Conservation (phyloP, 2,888 invertebrate species). For the Sclerodermus sp. region DNA sequence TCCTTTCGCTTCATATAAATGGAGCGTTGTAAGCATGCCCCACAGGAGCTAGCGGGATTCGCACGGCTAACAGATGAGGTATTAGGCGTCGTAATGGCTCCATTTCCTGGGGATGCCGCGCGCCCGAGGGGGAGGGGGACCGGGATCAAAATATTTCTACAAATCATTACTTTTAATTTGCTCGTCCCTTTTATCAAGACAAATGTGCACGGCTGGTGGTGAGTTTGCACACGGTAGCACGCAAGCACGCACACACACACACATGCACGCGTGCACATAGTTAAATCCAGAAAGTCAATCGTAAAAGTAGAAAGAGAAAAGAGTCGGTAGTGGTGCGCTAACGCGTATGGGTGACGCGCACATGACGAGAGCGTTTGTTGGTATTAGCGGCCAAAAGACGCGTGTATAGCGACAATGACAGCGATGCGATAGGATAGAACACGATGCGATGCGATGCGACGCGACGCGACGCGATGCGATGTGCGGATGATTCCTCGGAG, state of each 20-base stretch:
- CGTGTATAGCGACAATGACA: constrained; percentile 23
- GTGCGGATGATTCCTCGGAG: constrained; percentile 2
- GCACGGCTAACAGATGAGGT: constrained; percentile 55
- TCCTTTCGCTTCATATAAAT: constrained; percentile 50
- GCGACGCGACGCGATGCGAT: too few species aligned
- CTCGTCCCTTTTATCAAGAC: constrained; percentile 49
- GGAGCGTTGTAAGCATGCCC: constrained; percentile 50
- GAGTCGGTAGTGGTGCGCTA: not conserved
- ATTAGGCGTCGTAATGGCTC: constrained; percentile 54
- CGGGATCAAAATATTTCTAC: constrained; percentile 50
- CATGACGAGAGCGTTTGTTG: too few species aligned
- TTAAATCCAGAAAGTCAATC: too few species aligned
- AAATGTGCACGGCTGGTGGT: constrained; percentile 36
- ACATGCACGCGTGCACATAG: not conserved
- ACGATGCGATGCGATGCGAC: too few species aligned
- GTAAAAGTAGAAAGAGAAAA: too few species aligned
- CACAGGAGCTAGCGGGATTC: constrained; percentile 46
- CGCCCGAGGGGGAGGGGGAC: too few species aligned
- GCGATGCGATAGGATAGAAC: constrained; percentile 11
- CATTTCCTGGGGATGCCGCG: constrained; percentile 36
- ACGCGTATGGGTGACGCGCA: not conserved
- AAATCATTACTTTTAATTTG: constrained; percentile 59
- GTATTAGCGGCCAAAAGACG: too few species aligned
- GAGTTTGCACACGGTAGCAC: not conserved
- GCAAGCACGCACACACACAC: constrained; percentile 1